phyloP scores from a whole-genome alignment of 2,113 vertebrate species.

The Pluvialis apricaria region DNA sequence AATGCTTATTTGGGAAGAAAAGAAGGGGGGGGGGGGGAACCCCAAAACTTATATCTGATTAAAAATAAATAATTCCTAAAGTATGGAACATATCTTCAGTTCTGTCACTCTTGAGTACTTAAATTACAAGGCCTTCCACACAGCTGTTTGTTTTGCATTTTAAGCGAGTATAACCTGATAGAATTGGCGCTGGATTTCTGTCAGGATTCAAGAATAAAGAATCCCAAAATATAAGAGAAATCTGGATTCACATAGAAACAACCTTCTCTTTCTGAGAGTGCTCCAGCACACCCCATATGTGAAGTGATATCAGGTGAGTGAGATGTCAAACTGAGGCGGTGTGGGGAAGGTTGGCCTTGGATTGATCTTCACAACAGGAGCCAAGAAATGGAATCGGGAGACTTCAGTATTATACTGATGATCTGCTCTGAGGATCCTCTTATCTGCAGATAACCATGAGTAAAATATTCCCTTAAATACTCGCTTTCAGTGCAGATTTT shows the following conservation, averaged over 20 bases:
- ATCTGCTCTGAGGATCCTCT: background rate
- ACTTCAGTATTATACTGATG: background rate
- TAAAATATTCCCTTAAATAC: background rate
- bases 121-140: background rate
- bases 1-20: background rate
- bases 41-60: background rate
- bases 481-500: background rate
- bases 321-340: background rate
- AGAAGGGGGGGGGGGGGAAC: background rate
- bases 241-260: fast-evolving
- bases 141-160: background rate
- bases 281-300: background rate
- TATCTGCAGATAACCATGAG: background rate
- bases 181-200: background rate
- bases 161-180: background rate
- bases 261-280: no score
- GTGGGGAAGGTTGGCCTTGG: background rate
- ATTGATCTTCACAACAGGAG: background rate
- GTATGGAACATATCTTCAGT: background rate
- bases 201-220: background rate
- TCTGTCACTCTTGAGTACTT: background rate
- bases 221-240: background rate
- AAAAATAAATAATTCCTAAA: background rate
- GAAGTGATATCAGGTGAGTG: no score
- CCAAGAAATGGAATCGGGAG: background rate